Percentiles rank a stretch among this genome's conserved stretches.
Evolutionary conservation across 2,113 vertebrate species (phyloP).

Genomic region (Halichoerus grypus): DNA sequence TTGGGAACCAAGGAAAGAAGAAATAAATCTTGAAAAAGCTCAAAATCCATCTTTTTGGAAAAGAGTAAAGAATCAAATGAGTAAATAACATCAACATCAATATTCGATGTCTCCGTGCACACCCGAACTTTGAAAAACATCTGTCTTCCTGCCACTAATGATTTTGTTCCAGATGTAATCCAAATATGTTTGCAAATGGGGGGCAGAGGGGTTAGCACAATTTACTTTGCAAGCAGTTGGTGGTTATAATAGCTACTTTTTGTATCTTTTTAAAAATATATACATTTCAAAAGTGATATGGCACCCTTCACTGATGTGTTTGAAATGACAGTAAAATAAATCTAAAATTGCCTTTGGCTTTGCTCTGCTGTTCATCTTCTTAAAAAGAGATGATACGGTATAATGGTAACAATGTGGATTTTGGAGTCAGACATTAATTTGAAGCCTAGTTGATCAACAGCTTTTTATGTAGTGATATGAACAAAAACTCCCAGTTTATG

Average conservation of each 20-base stretch:
- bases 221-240: constrained; percentile 70
- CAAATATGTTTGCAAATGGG: constrained; percentile 80
- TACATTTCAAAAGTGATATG: constrained; percentile 65
- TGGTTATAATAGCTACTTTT: constrained; percentile 60
- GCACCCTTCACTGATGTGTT: constrained; percentile 35
- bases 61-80: constrained; percentile 86
- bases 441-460: neutral
- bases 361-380: constrained; percentile 35
- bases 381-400: constrained; percentile 40
- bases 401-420: neutral
- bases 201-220: constrained; percentile 61
- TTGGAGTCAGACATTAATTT: constrained; percentile 8
- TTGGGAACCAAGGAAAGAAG: constrained; percentile 75
- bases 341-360: constrained; percentile 73
- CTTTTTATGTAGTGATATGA: neutral
- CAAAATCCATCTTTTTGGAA: constrained; percentile 74
- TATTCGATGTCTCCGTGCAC: constrained; percentile 77
- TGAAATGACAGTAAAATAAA: constrained; percentile 67
- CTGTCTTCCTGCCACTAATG: constrained; percentile 82
- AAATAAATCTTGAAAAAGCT: constrained; percentile 79
- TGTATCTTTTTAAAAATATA: constrained; percentile 61
- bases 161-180: constrained; percentile 75
- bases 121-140: constrained; percentile 80
- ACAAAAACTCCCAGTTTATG: neutral
- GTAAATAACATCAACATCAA: constrained; percentile 87